Base-by-base conservation (phyloP, 2,888 invertebrate genomes). In the Esperia sulphurella region DNA sequence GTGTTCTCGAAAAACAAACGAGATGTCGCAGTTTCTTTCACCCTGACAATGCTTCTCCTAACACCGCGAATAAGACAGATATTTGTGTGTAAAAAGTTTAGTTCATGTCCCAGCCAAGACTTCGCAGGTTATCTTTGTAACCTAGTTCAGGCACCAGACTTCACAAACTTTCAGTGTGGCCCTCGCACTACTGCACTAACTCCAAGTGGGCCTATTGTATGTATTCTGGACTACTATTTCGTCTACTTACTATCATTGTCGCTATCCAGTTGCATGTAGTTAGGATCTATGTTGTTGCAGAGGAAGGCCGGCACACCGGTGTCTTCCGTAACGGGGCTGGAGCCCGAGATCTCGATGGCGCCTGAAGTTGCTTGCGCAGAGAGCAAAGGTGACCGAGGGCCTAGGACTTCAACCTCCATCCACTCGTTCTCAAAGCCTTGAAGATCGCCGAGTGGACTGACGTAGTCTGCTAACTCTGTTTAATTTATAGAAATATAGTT, bases 351-450 rank as follows among this genome's bases (percentile, higher is more conserved):
- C 64, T 84, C 76, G 55, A 86, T 71, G 53, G 79, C 83, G 0
- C 80, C 83, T 7, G 55, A 46, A 9, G 68, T 53, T 1, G 54
- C 52, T 21, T 83, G 76, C 0, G 61, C 56, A 0, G 80, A 60
- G 0, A 81, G 55, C 58, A 91, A 82, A 55, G 91, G 75, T 48
- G 91, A 79, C 54, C 92, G 70, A 0, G 94, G 91, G 0, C 93
- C 90, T 53, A 92, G 83, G 14, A 96, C 92, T 75, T 96, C 96
- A 0, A 97, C 95, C 77, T 97, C 97, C 83, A 97, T 92, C 96
- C 96, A 97, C 71, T 97, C 97, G 72, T 96, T 96, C 72, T 96
- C 95, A 73, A 97, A 97, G 60, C 94, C 94, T 73, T 93, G 93
- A 9, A 95, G 82, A 70, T 96, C 96, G 10, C 94, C 94, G 10